Evolutionary conservation across 2,888 invertebrate genomes (phyloP).

Genomic region (Campoplex nolae): DNA sequence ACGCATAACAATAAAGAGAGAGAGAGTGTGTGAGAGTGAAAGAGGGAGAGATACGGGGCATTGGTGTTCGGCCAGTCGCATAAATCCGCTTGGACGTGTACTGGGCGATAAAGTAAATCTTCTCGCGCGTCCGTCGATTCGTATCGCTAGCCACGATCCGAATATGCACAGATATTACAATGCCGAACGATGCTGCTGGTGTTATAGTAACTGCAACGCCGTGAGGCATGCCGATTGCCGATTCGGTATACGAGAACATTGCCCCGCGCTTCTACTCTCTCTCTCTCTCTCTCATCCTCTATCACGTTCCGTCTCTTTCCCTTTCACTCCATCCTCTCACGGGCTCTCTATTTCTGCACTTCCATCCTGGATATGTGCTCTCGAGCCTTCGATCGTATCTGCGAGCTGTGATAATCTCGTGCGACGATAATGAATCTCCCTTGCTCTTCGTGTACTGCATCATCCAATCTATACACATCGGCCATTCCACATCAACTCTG

Average conservation of each 20-base stretch:
- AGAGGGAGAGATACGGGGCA: constrained; percentile 28
- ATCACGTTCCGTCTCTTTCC: not conserved
- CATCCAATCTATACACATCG: constrained; percentile 8
- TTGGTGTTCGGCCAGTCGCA: constrained; percentile 61
- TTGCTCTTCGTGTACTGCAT: constrained; percentile 23
- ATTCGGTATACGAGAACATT: constrained; percentile 42
- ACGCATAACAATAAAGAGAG: not conserved
- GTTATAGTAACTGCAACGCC: constrained; percentile 54
- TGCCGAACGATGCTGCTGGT: constrained; percentile 47
- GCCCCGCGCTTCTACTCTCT: constrained; percentile 22
- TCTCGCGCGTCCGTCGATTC: constrained; percentile 67
- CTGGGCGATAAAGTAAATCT: constrained; percentile 68
- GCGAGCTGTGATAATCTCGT: constrained; percentile 54
- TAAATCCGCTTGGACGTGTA: constrained; percentile 65
- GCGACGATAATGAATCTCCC: constrained; percentile 65
- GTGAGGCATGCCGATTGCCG: constrained; percentile 62
- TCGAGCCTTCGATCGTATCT: constrained; percentile 62
- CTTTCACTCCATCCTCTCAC: constrained; percentile 23
- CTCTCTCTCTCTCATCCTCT: not conserved
- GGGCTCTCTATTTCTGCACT: constrained; percentile 70
- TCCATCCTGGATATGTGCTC: constrained; percentile 64
- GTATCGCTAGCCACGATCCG: constrained; percentile 68
- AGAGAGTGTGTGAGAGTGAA: not conserved
- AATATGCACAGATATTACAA: constrained; percentile 67
- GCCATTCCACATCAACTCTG: constrained; percentile 8